Evolutionary conservation across 2,888 invertebrate species (phyloP).

Genomic region (Branchipolynoe longqiensis): DNA sequence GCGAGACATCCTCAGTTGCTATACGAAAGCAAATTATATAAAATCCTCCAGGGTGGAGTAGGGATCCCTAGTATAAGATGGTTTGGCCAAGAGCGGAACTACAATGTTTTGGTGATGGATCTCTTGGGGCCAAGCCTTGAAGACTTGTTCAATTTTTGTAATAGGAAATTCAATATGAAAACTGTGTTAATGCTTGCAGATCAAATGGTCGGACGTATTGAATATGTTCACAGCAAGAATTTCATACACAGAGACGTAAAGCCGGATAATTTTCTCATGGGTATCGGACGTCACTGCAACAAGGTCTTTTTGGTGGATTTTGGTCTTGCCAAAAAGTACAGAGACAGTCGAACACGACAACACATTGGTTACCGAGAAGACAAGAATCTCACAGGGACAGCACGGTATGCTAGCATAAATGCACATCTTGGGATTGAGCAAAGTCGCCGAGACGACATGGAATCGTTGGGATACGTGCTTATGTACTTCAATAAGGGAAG

Average conservation of each 20-base stretch:
- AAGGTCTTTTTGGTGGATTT: conserved; percentile 97
- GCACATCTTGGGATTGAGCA: conserved; percentile 99
- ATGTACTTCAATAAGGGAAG: conserved; percentile 97
- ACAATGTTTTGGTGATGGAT: conserved; percentile 99
- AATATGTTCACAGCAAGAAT: conserved; percentile 94
- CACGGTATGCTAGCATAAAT: conserved; percentile 97
- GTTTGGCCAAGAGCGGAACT: conserved; percentile 88
- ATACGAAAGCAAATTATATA: conserved; percentile 83
- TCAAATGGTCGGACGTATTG: conserved; percentile 89
- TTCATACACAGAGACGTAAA: conserved; percentile 99
- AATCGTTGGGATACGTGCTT: conserved; percentile 97
- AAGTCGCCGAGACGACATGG: conserved; percentile 98
- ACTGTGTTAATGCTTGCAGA: conserved; percentile 99
- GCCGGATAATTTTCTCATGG: conserved; percentile 84
- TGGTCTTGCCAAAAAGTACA: conserved; percentile 98
- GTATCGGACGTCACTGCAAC: conserved; percentile 76
- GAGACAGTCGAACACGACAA: conserved; percentile 92
- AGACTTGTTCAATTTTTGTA: conserved; percentile 99
- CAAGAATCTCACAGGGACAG: conserved; percentile 77
- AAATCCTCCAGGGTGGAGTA: conserved; percentile 82
- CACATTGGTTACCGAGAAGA: conserved; percentile 94
- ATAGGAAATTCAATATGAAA: conserved; percentile 98
- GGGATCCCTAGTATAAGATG: conserved; percentile 82
- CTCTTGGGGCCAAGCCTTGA: conserved; percentile 97
- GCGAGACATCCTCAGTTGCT: conserved; percentile 83